A percentile compares a stretch with the other conserved stretches of the same genome.
Conservation (phyloP, 2,797 vertebrate species). For the Rhadinocentrus ornatus region DNA sequence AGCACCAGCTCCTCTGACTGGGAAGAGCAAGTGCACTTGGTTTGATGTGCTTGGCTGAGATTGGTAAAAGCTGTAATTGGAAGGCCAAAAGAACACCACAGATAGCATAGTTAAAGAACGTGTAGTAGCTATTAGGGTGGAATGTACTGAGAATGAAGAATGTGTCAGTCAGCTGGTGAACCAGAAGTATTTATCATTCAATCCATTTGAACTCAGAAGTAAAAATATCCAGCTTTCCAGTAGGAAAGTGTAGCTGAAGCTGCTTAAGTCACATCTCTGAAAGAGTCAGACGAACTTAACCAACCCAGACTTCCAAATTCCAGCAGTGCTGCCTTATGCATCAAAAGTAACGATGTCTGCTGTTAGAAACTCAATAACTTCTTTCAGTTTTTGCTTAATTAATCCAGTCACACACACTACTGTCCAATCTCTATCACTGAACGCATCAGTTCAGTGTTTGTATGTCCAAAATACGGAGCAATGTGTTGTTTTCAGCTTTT, state of each 20-base stretch:
- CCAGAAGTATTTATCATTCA: constrained; percentile 18
- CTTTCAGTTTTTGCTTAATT: neutral
- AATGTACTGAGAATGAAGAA: constrained; percentile 55
- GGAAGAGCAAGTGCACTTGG: constrained; percentile 94
- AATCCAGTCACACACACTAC: neutral
- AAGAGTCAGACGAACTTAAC: neutral
- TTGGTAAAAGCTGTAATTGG: constrained; percentile 6
- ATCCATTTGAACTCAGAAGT: neutral
- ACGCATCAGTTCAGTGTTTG: too few species aligned
- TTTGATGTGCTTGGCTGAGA: constrained; percentile 80
- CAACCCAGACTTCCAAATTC: neutral
- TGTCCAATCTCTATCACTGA: neutral
- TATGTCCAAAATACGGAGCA: neutral
- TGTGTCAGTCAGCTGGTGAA: constrained; percentile 30
- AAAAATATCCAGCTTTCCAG: neutral
- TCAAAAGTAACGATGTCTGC: neutral
- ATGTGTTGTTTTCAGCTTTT: neutral
- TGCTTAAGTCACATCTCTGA: neutral
- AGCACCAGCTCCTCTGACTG: constrained; percentile 90
- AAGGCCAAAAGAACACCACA: constrained; percentile 59
- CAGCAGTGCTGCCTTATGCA: neutral
- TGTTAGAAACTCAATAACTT: neutral
- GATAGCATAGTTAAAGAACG: constrained; percentile 24
- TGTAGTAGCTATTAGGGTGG: constrained; percentile 22
- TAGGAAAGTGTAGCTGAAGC: neutral